Conservation (phyloP, 2,797 vertebrate genomes). For the Pantherophis alleghaniensis region DNA sequence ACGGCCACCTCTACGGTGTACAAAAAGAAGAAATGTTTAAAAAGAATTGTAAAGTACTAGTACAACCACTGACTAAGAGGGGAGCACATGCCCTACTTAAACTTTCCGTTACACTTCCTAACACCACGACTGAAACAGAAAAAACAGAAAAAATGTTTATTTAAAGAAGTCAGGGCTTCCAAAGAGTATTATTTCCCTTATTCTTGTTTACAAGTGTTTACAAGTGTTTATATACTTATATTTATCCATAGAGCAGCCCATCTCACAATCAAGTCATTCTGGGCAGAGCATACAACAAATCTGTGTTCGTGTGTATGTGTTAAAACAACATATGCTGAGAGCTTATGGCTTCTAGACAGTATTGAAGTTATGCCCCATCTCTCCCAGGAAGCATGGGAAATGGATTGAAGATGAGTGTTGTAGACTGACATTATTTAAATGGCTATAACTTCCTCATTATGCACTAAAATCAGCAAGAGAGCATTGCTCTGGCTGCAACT, state of each 20-base stretch:
- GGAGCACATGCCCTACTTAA: not conserved
- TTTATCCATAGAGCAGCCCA: not conserved
- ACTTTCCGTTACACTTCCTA: not conserved
- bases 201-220: no score
- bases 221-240: not conserved
- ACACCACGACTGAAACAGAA: not conserved
- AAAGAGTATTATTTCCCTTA: not conserved
- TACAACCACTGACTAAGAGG: not conserved
- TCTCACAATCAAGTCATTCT: not conserved
- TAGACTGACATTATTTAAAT: not conserved
- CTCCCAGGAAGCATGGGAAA: not conserved
- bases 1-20: conserved; percentile 76
- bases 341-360: not conserved
- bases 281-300: not conserved
- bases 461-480: not conserved
- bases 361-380: not conserved
- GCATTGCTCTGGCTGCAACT: not conserved
- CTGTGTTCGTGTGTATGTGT: not conserved
- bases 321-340: not conserved
- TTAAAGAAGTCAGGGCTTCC: not conserved
- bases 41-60: not conserved
- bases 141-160: not conserved
- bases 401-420: not conserved
- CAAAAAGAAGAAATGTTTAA: rapidly evolving
- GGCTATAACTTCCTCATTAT: not conserved